Base-by-base conservation (phyloP, 2,888 invertebrate genomes). In the Mythimna albipuncta region DNA sequence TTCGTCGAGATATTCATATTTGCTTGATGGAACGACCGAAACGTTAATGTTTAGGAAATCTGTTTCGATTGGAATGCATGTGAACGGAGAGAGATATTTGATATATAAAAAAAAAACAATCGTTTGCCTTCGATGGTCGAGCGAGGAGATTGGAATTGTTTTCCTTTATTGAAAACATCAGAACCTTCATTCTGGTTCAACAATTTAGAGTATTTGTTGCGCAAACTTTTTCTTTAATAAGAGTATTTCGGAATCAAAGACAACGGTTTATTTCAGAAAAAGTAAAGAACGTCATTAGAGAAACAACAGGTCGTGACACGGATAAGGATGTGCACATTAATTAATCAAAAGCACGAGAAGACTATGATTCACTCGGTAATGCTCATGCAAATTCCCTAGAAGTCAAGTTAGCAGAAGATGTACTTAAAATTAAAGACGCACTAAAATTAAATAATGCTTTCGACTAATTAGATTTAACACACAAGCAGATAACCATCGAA, bases 31-130 rank as follows among this genome's bases (percentile, higher is more conserved):
- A 55, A 52, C 21, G 65, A 61, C 35, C 63, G 5, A 32, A 32
- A 32, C 32, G 5, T 57, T 52, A 55, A 21, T 35, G 44, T 66
- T 54, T 58, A 69, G 72, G 50, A 69, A 72, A 62, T 64, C 10
- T 9, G 13, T 82, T 72, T 82, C 57, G 71, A 82, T 77, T 69
- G 67, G 61, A 82, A 72, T 81, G 64, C 64, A 67, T 64, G 58
- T 54, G 77, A 69, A 77, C 19, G 62, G 54, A 76, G 70, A 68
- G 55, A 71, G 82, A 50, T 2, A 58, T 1, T 47, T 11, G 44
- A 50, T 35, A 16, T 26, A 47, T 58, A 16, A 64, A 35, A 66
- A 57, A 69, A 64, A 50, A 64, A 19, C 19, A 52, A 54, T 55
- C 38, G 38, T 69, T 59, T 63, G 63, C 16, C 26, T 66, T 72